Evolutionary conservation across 2,888 invertebrate genomes (phyloP).

Genomic region (Erannis defoliaria): DNA sequence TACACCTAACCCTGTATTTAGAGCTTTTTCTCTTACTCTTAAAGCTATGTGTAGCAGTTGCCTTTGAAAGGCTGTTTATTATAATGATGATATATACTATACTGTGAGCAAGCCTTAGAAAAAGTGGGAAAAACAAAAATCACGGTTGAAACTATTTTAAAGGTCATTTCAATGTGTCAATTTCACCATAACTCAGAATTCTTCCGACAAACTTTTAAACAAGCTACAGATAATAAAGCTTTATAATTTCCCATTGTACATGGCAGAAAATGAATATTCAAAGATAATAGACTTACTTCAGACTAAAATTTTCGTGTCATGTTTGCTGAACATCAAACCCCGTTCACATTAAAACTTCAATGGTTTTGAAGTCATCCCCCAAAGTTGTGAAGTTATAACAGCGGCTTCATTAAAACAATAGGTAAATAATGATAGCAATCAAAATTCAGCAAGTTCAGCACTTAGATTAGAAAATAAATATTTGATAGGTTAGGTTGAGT

Average conservation of each 20-base stretch:
- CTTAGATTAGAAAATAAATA: not conserved
- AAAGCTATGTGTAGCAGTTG: too few species aligned
- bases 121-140: too few species aligned
- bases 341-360: constrained; percentile 16
- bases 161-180: too few species aligned
- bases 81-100: too few species aligned
- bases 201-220: not conserved
- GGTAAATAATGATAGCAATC: constrained; percentile 12
- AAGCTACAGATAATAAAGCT: not conserved
- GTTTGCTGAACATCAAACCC: constrained; percentile 17
- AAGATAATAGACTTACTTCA: constrained; percentile 5
- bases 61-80: too few species aligned
- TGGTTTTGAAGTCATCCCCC: constrained; percentile 9
- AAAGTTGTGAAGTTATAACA: constrained; percentile 15
- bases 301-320: constrained; percentile 19
- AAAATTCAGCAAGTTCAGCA: constrained; percentile 4
- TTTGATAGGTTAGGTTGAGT: too few species aligned
- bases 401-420: constrained; percentile 8
- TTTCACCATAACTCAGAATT: not conserved
- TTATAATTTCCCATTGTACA: constrained; percentile 1
- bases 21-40: too few species aligned
- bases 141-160: too few species aligned
- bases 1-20: too few species aligned
- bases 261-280: constrained; percentile 11
- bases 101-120: too few species aligned